Percentiles rank a stretch among this genome's conserved stretches.
Evolutionary conservation across 53 echinoderm and acorn worm species (phyloP).

Genomic region (Mesocentrotus franciscanus): DNA sequence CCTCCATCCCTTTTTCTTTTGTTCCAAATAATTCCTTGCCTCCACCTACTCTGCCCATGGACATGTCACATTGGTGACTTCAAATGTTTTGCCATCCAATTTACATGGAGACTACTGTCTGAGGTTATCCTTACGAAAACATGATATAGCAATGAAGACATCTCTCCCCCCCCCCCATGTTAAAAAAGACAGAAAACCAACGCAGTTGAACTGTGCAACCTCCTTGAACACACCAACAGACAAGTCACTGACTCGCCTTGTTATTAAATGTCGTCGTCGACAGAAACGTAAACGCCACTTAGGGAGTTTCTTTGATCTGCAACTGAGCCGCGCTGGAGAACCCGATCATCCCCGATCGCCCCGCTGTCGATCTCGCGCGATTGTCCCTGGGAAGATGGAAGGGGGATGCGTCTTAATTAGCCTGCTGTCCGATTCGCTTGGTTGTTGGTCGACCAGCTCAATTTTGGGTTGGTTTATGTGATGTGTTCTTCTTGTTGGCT

Average conservation of each 20-base stretch:
- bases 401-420: slow-evolving; percentile 51
- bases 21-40: background rate
- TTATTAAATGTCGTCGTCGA: slow-evolving; percentile 60
- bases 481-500: background rate
- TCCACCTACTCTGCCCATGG: background rate
- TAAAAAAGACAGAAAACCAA: background rate
- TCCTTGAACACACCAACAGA: background rate
- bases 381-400: background rate
- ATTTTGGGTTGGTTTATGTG: background rate
- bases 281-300: slow-evolving; percentile 63
- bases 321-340: background rate
- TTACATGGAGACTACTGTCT: slow-evolving; percentile 51
- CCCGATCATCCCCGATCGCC: slow-evolving; percentile 35
- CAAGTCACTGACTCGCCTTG: slow-evolving; percentile 13
- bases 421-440: background rate
- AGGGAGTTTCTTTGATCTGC: slow-evolving; percentile 63
- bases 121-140: background rate
- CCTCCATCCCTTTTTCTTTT: background rate
- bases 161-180: background rate
- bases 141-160: background rate
- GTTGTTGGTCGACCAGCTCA: background rate
- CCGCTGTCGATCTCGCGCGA: background rate
- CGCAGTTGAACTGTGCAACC: background rate
- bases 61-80: slow-evolving; percentile 32
- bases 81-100: slow-evolving; percentile 40